Base-by-base conservation (phyloP, 2,113 vertebrate genomes). In the Oplegnathus fasciatus region DNA sequence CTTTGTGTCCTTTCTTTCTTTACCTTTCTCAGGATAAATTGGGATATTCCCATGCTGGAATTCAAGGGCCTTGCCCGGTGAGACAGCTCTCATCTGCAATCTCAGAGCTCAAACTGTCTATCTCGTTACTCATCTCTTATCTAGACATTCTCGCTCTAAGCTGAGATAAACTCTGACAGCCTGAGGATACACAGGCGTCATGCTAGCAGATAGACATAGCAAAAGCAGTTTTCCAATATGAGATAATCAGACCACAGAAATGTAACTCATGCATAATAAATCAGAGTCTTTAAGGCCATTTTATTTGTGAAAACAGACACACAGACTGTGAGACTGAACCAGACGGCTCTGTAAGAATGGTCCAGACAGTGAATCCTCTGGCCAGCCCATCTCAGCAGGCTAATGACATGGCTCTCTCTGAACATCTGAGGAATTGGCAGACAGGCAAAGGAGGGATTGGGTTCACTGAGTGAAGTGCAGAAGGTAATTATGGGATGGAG, bases 381-480 rank as follows among this genome's bases (percentile, higher is more conserved):
- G 79, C 78, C 83, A 20, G 70, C 78, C 87, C 82, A 60, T 68
- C 86, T 86, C 84, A 91, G 83, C 84, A 54, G 85, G 84, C 84
- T 86, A 86, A 92, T 91, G 91, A 90, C 91, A 92, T 24, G 88
- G 82, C 87, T 93, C 75, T 82, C 82, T 82, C 60, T 78, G 82
- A 91, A 93, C 88, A 91, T 94, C 89, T 91, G 89, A 93, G 92
- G 87, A 92, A 37, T 85, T 94, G 94, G 94, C 94, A 93, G 82
- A 77, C 69, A 28, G 64, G 90, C 89, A 82, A 85, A 88, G 86
- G 78, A 82, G 80, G 86, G 87, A 88, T 73, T 84, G 81, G 78
- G 78, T 89, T 88, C 64, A 85, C 58, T 83, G 78, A 79, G 73
- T 67, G 79, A 93, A 90, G 87, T 73, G 79, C 85, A 80, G 82